Conservation (phyloP, 2,797 vertebrate genomes). For the Micrastur ruficollis region DNA sequence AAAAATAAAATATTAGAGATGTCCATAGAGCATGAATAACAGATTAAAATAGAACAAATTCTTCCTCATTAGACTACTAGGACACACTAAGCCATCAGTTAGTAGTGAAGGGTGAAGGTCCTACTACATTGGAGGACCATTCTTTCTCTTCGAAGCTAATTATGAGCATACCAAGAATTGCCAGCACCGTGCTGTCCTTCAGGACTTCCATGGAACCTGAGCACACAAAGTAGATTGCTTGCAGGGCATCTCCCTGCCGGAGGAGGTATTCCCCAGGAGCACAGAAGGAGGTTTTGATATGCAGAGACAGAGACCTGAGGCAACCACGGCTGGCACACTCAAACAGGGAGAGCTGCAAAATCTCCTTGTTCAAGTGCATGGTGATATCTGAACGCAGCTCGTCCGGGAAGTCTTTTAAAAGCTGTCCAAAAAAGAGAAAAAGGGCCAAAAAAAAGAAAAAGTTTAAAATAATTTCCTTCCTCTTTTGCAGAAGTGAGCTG, state of each 20-base stretch:
- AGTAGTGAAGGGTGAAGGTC: background rate
- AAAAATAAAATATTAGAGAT: background rate
- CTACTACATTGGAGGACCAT: background rate
- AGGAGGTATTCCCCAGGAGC: slow-evolving; percentile 96
- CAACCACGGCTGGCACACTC: slow-evolving; percentile 94
- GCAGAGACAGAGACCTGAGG: slow-evolving; percentile 94
- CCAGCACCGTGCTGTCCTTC: slow-evolving; percentile 93
- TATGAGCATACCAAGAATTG: slow-evolving; percentile 88
- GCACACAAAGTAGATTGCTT: slow-evolving; percentile 97
- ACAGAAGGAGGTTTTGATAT: slow-evolving; percentile 98
- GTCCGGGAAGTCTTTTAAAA: slow-evolving; percentile 96
- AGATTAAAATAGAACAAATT: background rate
- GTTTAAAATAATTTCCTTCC: background rate
- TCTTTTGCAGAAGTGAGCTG: background rate
- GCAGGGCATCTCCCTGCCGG: slow-evolving; percentile 93
- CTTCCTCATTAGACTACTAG: background rate
- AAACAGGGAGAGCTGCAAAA: slow-evolving; percentile 93
- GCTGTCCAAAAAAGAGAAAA: slow-evolving; percentile 73
- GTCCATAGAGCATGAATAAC: background rate
- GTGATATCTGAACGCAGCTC: slow-evolving; percentile 97
- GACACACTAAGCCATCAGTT: background rate
- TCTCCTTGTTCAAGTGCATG: slow-evolving; percentile 99
- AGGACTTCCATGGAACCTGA: slow-evolving; percentile 98
- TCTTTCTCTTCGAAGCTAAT: background rate
- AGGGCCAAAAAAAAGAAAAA: background rate